phyloP scores from a whole-genome alignment of 2,113 vertebrate genomes.

The Bagarius yarrelli region DNA sequence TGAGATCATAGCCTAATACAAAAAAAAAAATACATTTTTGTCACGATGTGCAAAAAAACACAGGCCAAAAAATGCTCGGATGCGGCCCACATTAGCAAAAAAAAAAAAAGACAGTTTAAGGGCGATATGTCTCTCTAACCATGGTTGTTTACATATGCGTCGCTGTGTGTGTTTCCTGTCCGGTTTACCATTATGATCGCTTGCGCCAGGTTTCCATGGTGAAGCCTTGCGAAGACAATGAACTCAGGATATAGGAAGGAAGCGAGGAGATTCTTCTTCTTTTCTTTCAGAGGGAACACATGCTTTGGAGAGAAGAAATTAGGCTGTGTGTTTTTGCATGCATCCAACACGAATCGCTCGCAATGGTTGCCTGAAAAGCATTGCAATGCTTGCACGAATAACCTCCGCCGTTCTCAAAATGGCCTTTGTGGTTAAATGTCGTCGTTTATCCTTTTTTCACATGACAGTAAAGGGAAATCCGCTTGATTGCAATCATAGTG shows the following conservation, averaged over 20 bases:
- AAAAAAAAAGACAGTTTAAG: neutral
- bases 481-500: slow-evolving; percentile 24
- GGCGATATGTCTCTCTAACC: slow-evolving; percentile 2
- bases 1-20: neutral
- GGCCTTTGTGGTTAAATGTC: slow-evolving; percentile 22
- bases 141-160: slow-evolving; percentile 44
- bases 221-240: slow-evolving; percentile 58
- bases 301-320: slow-evolving; percentile 4
- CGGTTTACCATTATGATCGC: slow-evolving; percentile 38
- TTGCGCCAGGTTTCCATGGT: slow-evolving; percentile 56
- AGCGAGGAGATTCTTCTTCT: slow-evolving; percentile 5
- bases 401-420: slow-evolving; percentile 9
- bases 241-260: slow-evolving; percentile 39
- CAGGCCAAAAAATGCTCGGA: slow-evolving; percentile 4
- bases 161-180: slow-evolving; percentile 35
- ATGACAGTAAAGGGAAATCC: neutral
- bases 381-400: neutral
- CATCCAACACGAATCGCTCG: neutral
- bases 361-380: neutral
- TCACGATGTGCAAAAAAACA: slow-evolving; percentile 27
- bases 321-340: neutral
- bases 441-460: neutral
- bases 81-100: neutral
- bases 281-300: slow-evolving; percentile 10
- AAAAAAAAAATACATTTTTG: slow-evolving; percentile 13